Percentiles rank a stretch among this genome's conserved stretches.
Conservation (phyloP, 1,140 invertebrate genomes). For the Zaprionus lachaisei region DNA sequence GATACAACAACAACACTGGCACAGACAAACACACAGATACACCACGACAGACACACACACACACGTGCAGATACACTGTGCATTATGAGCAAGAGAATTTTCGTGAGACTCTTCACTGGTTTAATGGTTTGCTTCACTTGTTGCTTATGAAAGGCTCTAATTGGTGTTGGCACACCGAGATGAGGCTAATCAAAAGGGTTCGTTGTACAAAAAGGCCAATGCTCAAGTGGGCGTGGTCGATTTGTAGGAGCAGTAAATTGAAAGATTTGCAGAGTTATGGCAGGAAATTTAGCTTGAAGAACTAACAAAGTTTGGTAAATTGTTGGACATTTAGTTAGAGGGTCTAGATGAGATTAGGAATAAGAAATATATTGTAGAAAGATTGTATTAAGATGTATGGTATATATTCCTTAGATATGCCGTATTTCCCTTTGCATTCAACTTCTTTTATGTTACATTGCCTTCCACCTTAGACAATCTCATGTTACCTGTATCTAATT, state of each 20-base stretch:
- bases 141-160: slow-evolving; percentile 45
- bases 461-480: slow-evolving; percentile 10
- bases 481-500: slow-evolving; percentile 38
- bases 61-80: slow-evolving; percentile 14
- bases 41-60: background rate
- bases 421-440: background rate
- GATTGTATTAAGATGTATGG: no score
- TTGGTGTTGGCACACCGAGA: slow-evolving; percentile 50
- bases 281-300: background rate
- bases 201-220: slow-evolving; percentile 22
- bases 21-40: slow-evolving; percentile 6
- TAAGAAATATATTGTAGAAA: no score
- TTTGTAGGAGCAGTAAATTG: background rate
- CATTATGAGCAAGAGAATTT: slow-evolving; percentile 21
- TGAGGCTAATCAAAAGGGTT: slow-evolving; percentile 56
- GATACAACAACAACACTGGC: slow-evolving; percentile 27
- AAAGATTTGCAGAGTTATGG: background rate
- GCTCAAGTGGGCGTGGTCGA: background rate
- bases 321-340: no score
- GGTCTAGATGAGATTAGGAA: no score
- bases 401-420: no score
- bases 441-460: background rate
- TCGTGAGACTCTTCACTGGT: background rate
- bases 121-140: slow-evolving; percentile 27
- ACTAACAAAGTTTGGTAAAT: background rate